Evolutionary conservation across 2,113 vertebrate species (phyloP), one percentile per base, ranked within the genome.

Genomic region (Bombycilla garrulus): DNA sequence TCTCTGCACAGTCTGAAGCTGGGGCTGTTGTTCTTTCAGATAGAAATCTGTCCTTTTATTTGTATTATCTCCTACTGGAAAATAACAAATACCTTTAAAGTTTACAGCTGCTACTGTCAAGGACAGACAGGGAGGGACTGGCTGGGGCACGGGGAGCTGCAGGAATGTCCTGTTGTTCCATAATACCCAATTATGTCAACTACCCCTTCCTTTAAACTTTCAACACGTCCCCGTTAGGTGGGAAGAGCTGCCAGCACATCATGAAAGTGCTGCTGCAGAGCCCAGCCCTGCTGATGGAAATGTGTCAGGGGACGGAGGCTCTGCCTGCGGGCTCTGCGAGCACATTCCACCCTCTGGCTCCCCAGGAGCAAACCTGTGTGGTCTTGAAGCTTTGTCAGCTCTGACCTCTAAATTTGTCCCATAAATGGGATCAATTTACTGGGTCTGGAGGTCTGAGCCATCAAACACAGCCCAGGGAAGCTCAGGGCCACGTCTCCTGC

Each of bases 321-420:
- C 50, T 91, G 93, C 83, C 58, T 7, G 79, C 62, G 6, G 78
- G 71, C 13, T 73, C 93, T 29, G 62, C 13, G 22, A 53, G 66
- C 79, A 72, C 77, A 56, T 87, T 95, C 81, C 91, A 54, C 15
- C 20, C 3, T 44, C 57, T 7, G 51, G 69, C 50, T 91, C 47
- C n/a, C 20, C 4, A 28, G 44, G 18, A 81, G 74, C 44, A 95
- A 92, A 71, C 91, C 76, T 96, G 95, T 95, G 96, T 95, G 96
- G 96, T 95, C 94, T 90, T 73, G 85, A 96, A 86, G 72, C 16
- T 74, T 78, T 72, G 76, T 91, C 95, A 70, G 87, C 85, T 93
- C 88, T 96, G 94, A 96, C 91, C 93, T 97, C 85, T 40, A 65
- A 66, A 90, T 96, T 97, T 94, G 60, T 96, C 92, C 90, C 82